Evolutionary conservation across 1,140 invertebrate species (phyloP).

Genomic region (Drosophila jambulina): DNA sequence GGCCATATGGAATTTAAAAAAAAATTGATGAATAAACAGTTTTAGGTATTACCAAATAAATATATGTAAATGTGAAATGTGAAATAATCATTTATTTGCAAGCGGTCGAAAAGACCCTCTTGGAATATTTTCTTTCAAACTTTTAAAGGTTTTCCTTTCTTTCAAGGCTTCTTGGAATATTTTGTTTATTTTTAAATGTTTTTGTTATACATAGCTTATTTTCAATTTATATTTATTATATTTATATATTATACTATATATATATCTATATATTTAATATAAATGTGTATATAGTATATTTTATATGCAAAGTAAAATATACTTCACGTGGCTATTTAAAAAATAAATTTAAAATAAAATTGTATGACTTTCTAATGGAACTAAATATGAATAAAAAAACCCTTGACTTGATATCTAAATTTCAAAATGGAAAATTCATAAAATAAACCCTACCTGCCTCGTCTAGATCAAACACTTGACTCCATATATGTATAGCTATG

Average conservation of each 20-base stretch:
- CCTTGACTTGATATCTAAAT: not conserved
- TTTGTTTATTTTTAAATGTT: too few relatives aligned
- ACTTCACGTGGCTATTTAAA: too few relatives aligned
- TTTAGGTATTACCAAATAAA: conserved; percentile 15
- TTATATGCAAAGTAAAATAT: too few relatives aligned
- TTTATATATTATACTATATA: too few relatives aligned
- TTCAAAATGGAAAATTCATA: not conserved
- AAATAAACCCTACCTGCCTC: not conserved
- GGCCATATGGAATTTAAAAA: conserved; percentile 8
- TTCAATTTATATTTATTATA: too few relatives aligned
- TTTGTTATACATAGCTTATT: too few relatives aligned
- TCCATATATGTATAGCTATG: not conserved
- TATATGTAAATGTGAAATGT: not conserved
- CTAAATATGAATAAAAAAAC: not conserved
- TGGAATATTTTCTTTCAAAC: not conserved
- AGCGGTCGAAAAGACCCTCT: too few relatives aligned
- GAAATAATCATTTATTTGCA: conserved; percentile 1
- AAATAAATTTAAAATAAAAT: too few relatives aligned
- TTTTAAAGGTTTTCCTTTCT: not conserved
- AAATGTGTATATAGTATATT: too few relatives aligned
- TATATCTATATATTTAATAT: too few relatives aligned
- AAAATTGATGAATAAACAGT: conserved; percentile 7
- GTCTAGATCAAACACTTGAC: conserved; percentile 4
- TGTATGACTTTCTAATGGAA: too few relatives aligned
- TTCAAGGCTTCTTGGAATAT: not conserved